These are phyloP conservation scores for Molorchus minor DNA, from an alignment of 2,888 invertebrate species.

Conservation along the genomic window DNA sequence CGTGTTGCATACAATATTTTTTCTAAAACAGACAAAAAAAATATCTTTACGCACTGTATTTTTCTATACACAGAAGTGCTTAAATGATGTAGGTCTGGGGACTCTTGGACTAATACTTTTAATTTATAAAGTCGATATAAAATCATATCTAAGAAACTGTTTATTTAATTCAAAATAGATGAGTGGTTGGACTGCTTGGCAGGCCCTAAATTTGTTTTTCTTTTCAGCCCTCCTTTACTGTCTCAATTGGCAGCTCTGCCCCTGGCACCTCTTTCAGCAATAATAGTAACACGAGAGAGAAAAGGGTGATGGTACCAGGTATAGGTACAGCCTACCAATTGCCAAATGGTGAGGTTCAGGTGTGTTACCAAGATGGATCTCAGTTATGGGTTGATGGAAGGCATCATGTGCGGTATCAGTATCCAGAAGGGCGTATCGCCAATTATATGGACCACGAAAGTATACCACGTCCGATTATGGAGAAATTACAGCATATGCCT, in stretches of 20 bases:
- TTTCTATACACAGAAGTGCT: no score
- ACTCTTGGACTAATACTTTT: no score
- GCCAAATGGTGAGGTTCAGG: constrained; percentile 57
- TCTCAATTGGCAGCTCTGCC: constrained; percentile 51
- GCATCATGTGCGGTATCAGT: constrained; percentile 52
- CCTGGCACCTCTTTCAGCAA: constrained; percentile 44
- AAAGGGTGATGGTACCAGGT: constrained; percentile 56
- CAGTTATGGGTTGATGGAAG: constrained; percentile 58
- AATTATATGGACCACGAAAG: constrained; percentile 56
- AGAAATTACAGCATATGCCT: constrained; percentile 64
- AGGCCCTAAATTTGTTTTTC: constrained; percentile 13
- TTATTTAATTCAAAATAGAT: no score
- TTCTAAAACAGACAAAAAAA: no score
- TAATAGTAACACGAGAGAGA: constrained; percentile 47
- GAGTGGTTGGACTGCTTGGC: no score
- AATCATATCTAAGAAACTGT: no score
- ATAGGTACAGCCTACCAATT: constrained; percentile 58
- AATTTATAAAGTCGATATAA: no score
- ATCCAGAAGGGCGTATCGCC: constrained; percentile 54
- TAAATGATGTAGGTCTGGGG: no score
- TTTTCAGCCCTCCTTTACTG: constrained; percentile 58
- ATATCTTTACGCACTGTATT: no score
- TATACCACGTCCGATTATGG: constrained; percentile 59
- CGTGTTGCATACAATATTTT: no score
- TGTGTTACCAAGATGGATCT: constrained; percentile 58